These are phyloP conservation scores for Coecobrya sp. DNA, from an alignment of 2,888 invertebrate genomes.

Conservation along the genomic window DNA sequence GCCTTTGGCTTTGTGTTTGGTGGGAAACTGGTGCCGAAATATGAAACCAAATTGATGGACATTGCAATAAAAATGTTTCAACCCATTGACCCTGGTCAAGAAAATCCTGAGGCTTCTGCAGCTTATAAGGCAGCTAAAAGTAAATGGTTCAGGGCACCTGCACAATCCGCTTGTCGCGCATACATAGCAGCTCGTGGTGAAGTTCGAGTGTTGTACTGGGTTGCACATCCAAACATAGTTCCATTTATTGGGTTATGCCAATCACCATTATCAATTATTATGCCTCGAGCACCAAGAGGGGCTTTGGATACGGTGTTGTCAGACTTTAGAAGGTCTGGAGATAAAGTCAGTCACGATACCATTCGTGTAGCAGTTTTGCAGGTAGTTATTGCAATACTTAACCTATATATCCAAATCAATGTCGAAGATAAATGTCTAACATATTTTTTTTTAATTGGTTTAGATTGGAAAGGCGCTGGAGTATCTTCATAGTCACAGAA, in stretches of 20 bases:
- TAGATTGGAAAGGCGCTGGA: slow-evolving; percentile 96
- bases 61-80: slow-evolving; percentile 99
- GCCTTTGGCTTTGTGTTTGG: slow-evolving; percentile 99
- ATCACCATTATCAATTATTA: slow-evolving; percentile 95
- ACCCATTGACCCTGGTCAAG: slow-evolving; percentile 95
- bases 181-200: slow-evolving; percentile 99
- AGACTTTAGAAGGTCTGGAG: slow-evolving; percentile 95
- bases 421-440: background rate
- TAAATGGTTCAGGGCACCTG: slow-evolving; percentile 97
- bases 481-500: slow-evolving; percentile 96
- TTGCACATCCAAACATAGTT: slow-evolving; percentile 97
- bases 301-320: slow-evolving; percentile 95
- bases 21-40: slow-evolving; percentile 88
- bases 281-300: slow-evolving; percentile 97
- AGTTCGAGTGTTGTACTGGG: slow-evolving; percentile 94
- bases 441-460: slow-evolving; percentile 37
- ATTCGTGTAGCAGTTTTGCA: slow-evolving; percentile 96
- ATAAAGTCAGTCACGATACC: slow-evolving; percentile 93
- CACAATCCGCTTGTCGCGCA: slow-evolving; percentile 97
- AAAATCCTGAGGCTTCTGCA: slow-evolving; percentile 90
- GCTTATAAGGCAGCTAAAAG: slow-evolving; percentile 92
- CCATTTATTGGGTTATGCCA: slow-evolving; percentile 96
- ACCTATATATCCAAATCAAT: no score
- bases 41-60: slow-evolving; percentile 88
- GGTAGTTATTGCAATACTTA: slow-evolving; percentile 88